Base-by-base conservation (phyloP, 2,113 vertebrate genomes). In the Labrus mixtus region DNA sequence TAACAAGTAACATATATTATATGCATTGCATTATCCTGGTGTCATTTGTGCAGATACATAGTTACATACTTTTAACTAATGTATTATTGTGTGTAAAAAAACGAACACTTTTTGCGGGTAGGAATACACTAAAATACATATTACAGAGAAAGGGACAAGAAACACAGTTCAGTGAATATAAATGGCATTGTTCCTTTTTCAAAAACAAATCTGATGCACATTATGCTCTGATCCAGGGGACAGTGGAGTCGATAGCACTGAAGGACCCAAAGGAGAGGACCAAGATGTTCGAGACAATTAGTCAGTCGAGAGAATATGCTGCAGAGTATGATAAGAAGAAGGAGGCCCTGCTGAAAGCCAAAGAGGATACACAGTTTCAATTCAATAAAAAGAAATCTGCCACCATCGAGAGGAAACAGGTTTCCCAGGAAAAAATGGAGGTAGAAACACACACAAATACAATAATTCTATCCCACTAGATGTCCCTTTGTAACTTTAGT, bases 221-320 rank as follows among this genome's bases (percentile, higher is more conserved):
- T 33, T 36, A 0, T 76, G 9, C 6, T 74, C 2, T 9, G 36
- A 78, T 83, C 53, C 79, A 99, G 98, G 98, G 98, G 76, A 94
- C 95, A 50, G 95, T 99, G 58, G 97, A 99, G 88, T 96, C 93
- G 0, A 98, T 99, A 62, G 96, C 97, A 61, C 86, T 98, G 95
- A 98, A 97, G 85, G 96, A 96, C 56, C 95, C 97, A 0, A 97
- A 95, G 78, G 97, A 99, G 79, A 94, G 96, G 85, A 95, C 96
- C 50, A 96, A 95, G 33, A 95, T 99, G 89, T 96, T 99, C 79
- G 98, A 99, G 83, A 84, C 72, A 57, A 96, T 99, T 79, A 97
- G 98, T 82, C 91, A 91, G 87, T 99, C 98, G 0, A 85, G 86
- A 56, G 95, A 97, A 51, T 92, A 93, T 46, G 85, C 92, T 46